Evolutionary conservation across 2,888 invertebrate species (phyloP).

Genomic region (Epinotia brunnichana): DNA sequence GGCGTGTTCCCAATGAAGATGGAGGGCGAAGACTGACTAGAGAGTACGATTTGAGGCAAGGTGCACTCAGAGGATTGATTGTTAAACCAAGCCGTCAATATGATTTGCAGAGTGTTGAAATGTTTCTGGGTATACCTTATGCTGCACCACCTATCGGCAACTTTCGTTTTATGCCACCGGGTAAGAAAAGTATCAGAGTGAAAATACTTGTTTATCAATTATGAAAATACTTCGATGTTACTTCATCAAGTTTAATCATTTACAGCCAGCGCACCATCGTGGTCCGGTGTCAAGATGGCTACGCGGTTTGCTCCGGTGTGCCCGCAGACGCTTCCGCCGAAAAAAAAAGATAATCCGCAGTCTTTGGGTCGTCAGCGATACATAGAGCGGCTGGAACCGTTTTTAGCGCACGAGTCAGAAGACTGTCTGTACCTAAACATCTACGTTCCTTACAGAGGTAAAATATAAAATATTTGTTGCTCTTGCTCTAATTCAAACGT

Average conservation of each 20-base stretch:
- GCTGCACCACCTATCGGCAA: conserved; percentile 90
- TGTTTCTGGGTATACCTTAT: conserved; percentile 91
- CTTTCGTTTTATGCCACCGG: conserved; percentile 93
- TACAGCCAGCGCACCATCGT: conserved; percentile 90
- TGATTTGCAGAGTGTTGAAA: conserved; percentile 87
- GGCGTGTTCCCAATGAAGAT: conserved; percentile 66
- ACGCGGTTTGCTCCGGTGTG: conserved; percentile 91
- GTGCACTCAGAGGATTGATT: conserved; percentile 86
- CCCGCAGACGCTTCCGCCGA: conserved; percentile 90
- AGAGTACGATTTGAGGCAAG: conserved; percentile 87
- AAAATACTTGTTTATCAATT: not conserved
- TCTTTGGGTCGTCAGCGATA: conserved; percentile 87
- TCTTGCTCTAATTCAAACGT: not conserved
- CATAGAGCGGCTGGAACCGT: conserved; percentile 88
- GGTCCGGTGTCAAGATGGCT: conserved; percentile 88
- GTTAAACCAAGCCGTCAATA: conserved; percentile 86
- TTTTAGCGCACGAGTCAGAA: conserved; percentile 88
- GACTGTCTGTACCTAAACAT: conserved; percentile 97
- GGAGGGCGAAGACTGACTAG: conserved; percentile 78
- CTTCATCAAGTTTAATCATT: conserved; percentile 46
- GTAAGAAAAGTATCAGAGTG: conserved; percentile 60
- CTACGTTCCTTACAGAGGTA: conserved; percentile 94
- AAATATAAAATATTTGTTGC: conserved; percentile 59
- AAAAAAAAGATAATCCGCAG: conserved; percentile 85
- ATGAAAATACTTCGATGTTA: no score